Conservation (phyloP, 2,113 vertebrate genomes). For the Illadopsis cleaveri region DNA sequence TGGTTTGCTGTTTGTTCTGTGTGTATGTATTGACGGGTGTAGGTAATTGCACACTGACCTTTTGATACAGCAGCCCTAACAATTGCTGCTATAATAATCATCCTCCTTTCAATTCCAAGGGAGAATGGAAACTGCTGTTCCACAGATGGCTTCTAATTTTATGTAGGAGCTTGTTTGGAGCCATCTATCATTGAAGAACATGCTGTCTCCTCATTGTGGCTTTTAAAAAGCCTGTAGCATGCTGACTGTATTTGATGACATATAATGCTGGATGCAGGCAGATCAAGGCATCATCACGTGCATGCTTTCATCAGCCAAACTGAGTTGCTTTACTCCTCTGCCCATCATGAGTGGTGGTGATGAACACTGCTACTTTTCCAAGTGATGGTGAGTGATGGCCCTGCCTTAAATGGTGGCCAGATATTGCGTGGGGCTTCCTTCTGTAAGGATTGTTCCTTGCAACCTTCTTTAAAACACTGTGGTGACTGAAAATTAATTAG, state of each 20-base stretch:
- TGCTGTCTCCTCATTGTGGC: not conserved
- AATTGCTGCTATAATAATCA: slow-evolving; percentile 26
- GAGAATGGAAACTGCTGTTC: slow-evolving; percentile 9
- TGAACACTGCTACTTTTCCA: not conserved
- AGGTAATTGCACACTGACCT: slow-evolving; percentile 28
- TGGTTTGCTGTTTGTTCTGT: slow-evolving; percentile 15
- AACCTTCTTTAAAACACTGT: not conserved
- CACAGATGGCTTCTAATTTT: slow-evolving; percentile 30
- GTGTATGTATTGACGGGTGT: not conserved
- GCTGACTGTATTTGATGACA: not conserved
- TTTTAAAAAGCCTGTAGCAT: not conserved
- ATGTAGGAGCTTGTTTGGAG: slow-evolving; percentile 15
- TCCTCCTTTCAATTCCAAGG: not conserved
- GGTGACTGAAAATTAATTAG: not conserved
- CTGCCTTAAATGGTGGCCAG: too few relatives aligned
- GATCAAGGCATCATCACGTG: not conserved
- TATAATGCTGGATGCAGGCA: not conserved
- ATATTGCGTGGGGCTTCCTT: not conserved
- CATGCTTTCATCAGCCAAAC: not conserved
- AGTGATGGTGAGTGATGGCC: not conserved
- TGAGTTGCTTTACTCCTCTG: not conserved
- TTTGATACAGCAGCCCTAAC: slow-evolving; percentile 12
- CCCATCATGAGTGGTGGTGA: accelerated
- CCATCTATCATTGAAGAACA: not conserved
- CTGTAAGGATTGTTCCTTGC: not conserved